Base-by-base conservation (phyloP, 1,140 invertebrate genomes). In the Aporrectodea caliginosa region DNA sequence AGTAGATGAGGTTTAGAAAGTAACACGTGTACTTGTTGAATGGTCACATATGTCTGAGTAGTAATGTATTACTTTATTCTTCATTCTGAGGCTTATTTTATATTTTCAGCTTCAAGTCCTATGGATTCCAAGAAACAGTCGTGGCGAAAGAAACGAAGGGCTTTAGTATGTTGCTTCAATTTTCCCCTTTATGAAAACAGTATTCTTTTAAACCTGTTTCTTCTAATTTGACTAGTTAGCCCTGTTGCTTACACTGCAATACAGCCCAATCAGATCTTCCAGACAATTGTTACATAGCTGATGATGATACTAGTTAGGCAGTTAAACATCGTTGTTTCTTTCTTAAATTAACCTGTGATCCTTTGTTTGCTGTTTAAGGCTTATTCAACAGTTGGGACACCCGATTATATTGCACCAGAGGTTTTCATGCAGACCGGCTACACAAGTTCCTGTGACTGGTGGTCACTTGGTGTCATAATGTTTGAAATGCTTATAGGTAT, bases 391-490 rank as follows among this genome's bases (percentile, higher is more conserved):
- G 98, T 99, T 43, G 98, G 98, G 69, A 99, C 98, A 33, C 98
- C 98, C 6, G 98, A 99, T 90, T 99, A 99, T 86, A 99, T 99
- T 85, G 97, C 98, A 22, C 98, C 98, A 16, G 94, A 95, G 91
- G 96, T 98, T 69, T 92, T 99, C 89, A 92, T 98, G 84, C 96
- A 98, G 90, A 98, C 96, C 34, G 98, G 98, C 76, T 99, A 99
- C 88, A 95, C 94, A 1, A 93, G 94, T 43, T 93, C 95, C 75
- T 99, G 97, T 85, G 98, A 99, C 90, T 99, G 97, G 94, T 99
- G 98, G 98, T 98, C 96, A 77, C 90, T 99, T 71, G 98, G 98
- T 71, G 98, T 99, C 73, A 99, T 99, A 83, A 99, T 99, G 98
- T 99, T 98, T 89, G 98, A 99, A 91, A 99, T 99, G 98, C 90